Percentiles rank a stretch among this genome's conserved stretches.
Evolutionary conservation across 2,888 invertebrate species (phyloP).

Genomic region (Schizaphis graminum): DNA sequence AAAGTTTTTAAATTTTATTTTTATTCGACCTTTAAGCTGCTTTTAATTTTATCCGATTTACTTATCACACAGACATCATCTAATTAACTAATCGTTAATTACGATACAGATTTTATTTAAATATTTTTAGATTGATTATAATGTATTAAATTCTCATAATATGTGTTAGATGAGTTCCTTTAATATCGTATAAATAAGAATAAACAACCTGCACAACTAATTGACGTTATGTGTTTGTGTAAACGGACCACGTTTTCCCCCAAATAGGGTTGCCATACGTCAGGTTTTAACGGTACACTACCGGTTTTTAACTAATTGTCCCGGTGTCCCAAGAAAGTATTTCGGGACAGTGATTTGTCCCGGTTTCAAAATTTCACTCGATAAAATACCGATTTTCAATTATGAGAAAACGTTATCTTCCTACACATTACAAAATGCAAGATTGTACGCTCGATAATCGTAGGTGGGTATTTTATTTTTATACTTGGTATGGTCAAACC

Average conservation of each 20-base stretch:
- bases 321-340: no score
- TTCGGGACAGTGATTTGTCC: no score
- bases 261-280: no score
- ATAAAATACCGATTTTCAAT: no score
- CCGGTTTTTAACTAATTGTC: no score
- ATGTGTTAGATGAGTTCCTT: neutral
- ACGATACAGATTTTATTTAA: neutral
- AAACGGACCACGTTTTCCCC: neutral
- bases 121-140: neutral
- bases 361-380: no score
- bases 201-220: neutral
- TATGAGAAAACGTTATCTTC: no score
- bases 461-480: no score
- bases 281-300: no score
- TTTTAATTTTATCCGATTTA: slow-evolving; percentile 18
- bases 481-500: no score
- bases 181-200: neutral
- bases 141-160: neutral
- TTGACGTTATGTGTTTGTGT: neutral
- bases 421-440: no score
- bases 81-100: slow-evolving; percentile 8
- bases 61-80: neutral
- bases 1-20: slow-evolving; percentile 23
- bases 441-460: no score
- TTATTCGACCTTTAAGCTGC: neutral